These are phyloP conservation scores for Pteromalus puparum DNA, from an alignment of 1,140 invertebrate genomes.

Conservation along the genomic window DNA sequence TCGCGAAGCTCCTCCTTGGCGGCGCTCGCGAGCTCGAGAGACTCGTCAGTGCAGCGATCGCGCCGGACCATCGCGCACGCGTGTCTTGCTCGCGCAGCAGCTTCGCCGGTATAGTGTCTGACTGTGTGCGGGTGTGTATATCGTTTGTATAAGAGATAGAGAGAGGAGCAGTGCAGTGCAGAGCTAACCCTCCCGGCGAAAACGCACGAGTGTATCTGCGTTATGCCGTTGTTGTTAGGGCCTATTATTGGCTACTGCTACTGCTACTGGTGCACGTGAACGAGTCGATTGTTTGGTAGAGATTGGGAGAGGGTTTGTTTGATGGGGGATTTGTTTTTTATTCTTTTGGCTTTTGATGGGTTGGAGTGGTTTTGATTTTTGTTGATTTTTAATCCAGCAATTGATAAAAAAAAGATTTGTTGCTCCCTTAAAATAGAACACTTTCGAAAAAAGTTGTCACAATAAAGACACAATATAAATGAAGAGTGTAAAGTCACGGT, in stretches of 20 bases:
- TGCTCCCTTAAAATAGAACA: not conserved
- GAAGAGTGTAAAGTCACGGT: no score
- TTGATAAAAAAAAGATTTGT: not conserved
- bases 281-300: constrained; percentile 26
- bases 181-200: no score
- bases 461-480: no score
- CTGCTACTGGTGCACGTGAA: constrained; percentile 57
- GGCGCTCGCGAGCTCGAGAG: constrained; percentile 52
- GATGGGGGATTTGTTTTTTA: not conserved
- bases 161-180: no score
- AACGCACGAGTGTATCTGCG: not conserved
- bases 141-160: not conserved
- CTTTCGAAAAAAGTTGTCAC: no score
- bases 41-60: constrained; percentile 65
- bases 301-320: not conserved
- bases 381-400: no score
- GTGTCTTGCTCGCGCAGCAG: constrained; percentile 55
- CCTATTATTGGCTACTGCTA: not conserved
- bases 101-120: not conserved
- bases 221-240: constrained; percentile 48
- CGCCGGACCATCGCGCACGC: constrained; percentile 61
- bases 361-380: not conserved
- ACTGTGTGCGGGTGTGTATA: not conserved
- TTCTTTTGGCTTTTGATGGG: not conserved
- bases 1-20: constrained; percentile 55